Percentiles rank a stretch among this genome's conserved stretches.
These are phyloP conservation scores for Eumacrocentrus americanus DNA, from an alignment of 2,888 invertebrate species.

Conservation along the genomic window DNA sequence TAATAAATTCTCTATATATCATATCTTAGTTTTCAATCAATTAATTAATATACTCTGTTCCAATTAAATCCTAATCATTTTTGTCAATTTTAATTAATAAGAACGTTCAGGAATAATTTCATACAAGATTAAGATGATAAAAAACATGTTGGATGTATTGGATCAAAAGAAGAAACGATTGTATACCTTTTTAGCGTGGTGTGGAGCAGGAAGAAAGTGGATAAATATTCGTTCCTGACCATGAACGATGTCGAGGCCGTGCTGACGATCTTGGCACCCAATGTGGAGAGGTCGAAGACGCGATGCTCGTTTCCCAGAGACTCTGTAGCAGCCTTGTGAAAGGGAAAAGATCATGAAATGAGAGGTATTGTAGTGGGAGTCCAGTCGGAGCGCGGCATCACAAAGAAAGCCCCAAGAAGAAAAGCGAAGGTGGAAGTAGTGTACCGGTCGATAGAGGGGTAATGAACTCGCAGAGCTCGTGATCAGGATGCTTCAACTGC, in stretches of 20 bases:
- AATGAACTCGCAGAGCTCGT: constrained; percentile 1
- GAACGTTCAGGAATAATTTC: too few species aligned
- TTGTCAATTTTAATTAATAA: too few species aligned
- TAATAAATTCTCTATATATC: too few species aligned
- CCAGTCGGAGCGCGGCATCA: too few species aligned
- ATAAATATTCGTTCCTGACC: constrained; percentile 16
- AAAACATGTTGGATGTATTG: too few species aligned
- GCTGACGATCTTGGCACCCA: constrained; percentile 18
- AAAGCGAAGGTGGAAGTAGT: constrained; percentile 20
- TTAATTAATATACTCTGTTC: too few species aligned
- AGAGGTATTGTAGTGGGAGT: not conserved
- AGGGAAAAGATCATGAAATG: constrained; percentile 24
- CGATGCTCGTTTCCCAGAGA: constrained; percentile 15
- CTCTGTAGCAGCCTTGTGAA: constrained; percentile 21
- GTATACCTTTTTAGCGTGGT: not conserved
- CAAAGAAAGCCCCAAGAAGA: too few species aligned
- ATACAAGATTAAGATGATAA: too few species aligned
- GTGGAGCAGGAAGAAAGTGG: constrained; percentile 18
- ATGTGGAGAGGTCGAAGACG: not conserved
- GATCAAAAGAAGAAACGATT: too few species aligned
- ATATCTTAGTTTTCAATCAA: too few species aligned
- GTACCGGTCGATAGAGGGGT: not conserved
- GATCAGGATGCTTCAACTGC: not conserved
- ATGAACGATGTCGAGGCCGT: constrained; percentile 19
- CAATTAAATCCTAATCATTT: too few species aligned